phyloP scores from a whole-genome alignment of 2,113 vertebrate species.

The Hippocampus comes region DNA sequence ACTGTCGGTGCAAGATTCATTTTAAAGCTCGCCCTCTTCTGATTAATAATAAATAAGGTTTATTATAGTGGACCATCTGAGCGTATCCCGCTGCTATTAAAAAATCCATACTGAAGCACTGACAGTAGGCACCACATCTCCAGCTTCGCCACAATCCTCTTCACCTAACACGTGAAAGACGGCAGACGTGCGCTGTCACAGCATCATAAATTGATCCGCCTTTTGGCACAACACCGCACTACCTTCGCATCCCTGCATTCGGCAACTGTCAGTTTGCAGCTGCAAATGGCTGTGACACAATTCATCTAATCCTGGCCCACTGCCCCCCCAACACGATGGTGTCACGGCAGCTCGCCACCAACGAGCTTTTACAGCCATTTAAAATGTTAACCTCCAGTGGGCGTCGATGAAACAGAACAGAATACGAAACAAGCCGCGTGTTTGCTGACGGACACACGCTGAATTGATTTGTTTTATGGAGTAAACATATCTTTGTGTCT shows the following conservation, averaged over 20 bases:
- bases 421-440: constrained; percentile 27
- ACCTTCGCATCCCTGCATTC: constrained; percentile 30
- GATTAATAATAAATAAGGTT: constrained; percentile 6
- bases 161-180: neutral
- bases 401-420: constrained; percentile 33
- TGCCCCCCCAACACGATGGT: constrained; percentile 18
- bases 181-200: neutral
- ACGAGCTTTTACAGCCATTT: constrained; percentile 46
- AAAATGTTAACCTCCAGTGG: constrained; percentile 45
- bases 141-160: neutral
- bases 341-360: constrained; percentile 46
- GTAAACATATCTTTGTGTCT: neutral
- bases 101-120: constrained; percentile 4
- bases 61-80: constrained; percentile 3
- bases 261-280: neutral
- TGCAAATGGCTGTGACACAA: constrained; percentile 35
- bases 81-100: neutral
- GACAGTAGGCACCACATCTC: neutral
- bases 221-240: neutral
- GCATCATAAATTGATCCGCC: neutral
- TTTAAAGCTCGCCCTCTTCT: neutral
- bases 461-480: constrained; percentile 3
- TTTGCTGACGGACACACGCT: constrained; percentile 19
- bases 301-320: constrained; percentile 29
- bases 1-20: constrained; percentile 1